A percentile compares a stretch with the other conserved stretches of the same genome.
Evolutionary conservation across 2,888 invertebrate genomes (phyloP).

Genomic region (Pilophorus perplexus): DNA sequence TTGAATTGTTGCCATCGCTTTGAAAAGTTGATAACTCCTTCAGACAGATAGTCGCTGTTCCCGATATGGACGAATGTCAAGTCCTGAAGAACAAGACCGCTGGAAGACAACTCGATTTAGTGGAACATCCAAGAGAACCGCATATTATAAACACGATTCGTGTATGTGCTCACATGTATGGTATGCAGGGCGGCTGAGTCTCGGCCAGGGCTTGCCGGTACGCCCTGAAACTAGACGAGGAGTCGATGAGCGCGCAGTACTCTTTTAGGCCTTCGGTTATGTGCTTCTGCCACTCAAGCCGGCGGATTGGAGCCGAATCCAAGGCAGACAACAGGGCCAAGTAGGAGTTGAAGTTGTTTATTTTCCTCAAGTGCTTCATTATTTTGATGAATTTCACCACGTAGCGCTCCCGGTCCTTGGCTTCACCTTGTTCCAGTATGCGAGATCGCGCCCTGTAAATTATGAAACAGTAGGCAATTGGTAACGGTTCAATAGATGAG

Average conservation of each 20-base stretch:
- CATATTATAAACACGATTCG: not conserved
- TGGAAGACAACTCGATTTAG: slow-evolving; percentile 57
- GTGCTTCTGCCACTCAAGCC: slow-evolving; percentile 91
- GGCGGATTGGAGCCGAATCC: slow-evolving; percentile 88
- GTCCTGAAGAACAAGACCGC: slow-evolving; percentile 96
- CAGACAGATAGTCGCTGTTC: slow-evolving; percentile 82
- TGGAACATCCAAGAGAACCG: not conserved
- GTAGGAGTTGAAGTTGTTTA: slow-evolving; percentile 99
- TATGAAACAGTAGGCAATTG: not conserved
- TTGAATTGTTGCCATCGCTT: slow-evolving; percentile 99
- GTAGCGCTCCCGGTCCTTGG: slow-evolving; percentile 92
- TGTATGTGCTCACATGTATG: slow-evolving; percentile 79
- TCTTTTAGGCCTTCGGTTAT: slow-evolving; percentile 90
- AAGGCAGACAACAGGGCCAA: slow-evolving; percentile 92
- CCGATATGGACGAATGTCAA: slow-evolving; percentile 98
- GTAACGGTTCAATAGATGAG: not conserved
- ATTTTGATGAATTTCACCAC: slow-evolving; percentile 95
- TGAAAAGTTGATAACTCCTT: slow-evolving; percentile 89
- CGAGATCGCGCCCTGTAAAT: slow-evolving; percentile 75
- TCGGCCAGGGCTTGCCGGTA: slow-evolving; percentile 92
- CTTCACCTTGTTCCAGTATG: slow-evolving; percentile 86
- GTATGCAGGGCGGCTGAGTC: slow-evolving; percentile 96
- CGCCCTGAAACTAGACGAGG: slow-evolving; percentile 95
- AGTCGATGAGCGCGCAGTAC: slow-evolving; percentile 94
- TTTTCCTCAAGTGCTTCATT: slow-evolving; percentile 94